Conservation (phyloP, 2,113 vertebrate species). For the Nannobrachium achirus region DNA sequence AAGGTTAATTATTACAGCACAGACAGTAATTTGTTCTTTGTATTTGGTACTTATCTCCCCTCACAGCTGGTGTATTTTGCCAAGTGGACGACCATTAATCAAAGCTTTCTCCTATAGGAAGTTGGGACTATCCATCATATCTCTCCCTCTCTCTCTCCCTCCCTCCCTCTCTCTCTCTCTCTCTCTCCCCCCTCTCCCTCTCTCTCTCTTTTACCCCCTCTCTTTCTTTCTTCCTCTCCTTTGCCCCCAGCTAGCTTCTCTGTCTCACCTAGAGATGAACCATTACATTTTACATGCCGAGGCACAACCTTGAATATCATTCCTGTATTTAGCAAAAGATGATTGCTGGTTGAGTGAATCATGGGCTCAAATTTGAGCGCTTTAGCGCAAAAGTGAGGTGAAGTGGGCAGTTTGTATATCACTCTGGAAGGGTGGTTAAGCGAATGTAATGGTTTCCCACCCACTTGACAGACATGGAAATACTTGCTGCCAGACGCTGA, state of each 20-base stretch:
- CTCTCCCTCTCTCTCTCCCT: slow-evolving; percentile 46
- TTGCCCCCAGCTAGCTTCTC: slow-evolving; percentile 63
- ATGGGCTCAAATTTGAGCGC: slow-evolving; percentile 39
- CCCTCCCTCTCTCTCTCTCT: slow-evolving; percentile 22
- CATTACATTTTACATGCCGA: slow-evolving; percentile 81
- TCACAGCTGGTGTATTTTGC: slow-evolving; percentile 86
- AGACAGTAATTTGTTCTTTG: slow-evolving; percentile 86
- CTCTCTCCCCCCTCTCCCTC: slow-evolving; percentile 66
- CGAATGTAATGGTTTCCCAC: slow-evolving; percentile 43
- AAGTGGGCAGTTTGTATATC: slow-evolving; percentile 49
- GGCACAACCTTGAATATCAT: slow-evolving; percentile 75
- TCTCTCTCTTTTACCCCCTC: too few relatives aligned
- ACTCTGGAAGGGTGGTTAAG: slow-evolving; percentile 35
- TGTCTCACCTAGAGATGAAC: slow-evolving; percentile 81
- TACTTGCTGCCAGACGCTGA: slow-evolving; percentile 19
- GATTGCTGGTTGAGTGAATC: slow-evolving; percentile 56
- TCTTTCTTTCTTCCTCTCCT: slow-evolving; percentile 1
- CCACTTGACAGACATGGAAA: slow-evolving; percentile 44
- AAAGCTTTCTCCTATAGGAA: slow-evolving; percentile 83
- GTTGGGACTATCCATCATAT: slow-evolving; percentile 89
- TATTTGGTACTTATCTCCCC: slow-evolving; percentile 85
- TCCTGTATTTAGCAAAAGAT: slow-evolving; percentile 46
- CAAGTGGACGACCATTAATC: slow-evolving; percentile 89
- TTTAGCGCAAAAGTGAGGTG: slow-evolving; percentile 55
- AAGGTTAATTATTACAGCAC: slow-evolving; percentile 88